Base-by-base conservation (phyloP, 2,113 vertebrate species). In the Miniopterus natalensis region DNA sequence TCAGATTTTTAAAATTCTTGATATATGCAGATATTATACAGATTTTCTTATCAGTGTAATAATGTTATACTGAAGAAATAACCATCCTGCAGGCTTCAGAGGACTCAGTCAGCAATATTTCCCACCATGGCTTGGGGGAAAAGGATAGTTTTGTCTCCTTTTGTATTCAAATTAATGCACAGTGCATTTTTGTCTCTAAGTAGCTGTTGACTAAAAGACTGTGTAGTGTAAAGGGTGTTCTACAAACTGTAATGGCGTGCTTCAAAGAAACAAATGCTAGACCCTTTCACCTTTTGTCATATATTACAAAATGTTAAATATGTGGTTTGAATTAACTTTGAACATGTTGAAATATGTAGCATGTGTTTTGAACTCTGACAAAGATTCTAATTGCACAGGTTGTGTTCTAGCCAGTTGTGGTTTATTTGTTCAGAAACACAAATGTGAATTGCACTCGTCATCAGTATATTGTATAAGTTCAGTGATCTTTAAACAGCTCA, bases 11-110 rank as follows among this genome's bases (percentile, higher is more conserved):
- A 97, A 99, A 99, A 99, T 99, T 98, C 99, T 99, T 99, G 98
- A 99, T 99, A 99, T 99, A 99, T 99, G 99, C 99, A 99, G 99
- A 99, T 99, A 99, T 99, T 99, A 98, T 99, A 99, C 99, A 99
- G 99, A 99, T 99, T 99, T 99, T 99, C 98, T 99, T 99, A 99
- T 98, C 98, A 99, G 99, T 99, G 99, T 99, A 99, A 99, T 99
- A 99, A 99, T 99, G 98, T 98, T 98, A 98, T 98, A 98, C 98
- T 99, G 98, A 99, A 98, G 98, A 98, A 97, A 98, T 98, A 98
- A 98, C 97, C 98, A 99, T 99, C 99, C 98, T 99, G 99, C 99
- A 99, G 99, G 99, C 98, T 99, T 99, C 99, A 99, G 99, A 99
- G 99, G 99, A 99, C 99, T 99, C 98, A 99, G 99, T 99, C 98